These are phyloP conservation scores for Eucera pruinosa DNA, from an alignment of 2,888 invertebrate species.

Conservation along the genomic window DNA sequence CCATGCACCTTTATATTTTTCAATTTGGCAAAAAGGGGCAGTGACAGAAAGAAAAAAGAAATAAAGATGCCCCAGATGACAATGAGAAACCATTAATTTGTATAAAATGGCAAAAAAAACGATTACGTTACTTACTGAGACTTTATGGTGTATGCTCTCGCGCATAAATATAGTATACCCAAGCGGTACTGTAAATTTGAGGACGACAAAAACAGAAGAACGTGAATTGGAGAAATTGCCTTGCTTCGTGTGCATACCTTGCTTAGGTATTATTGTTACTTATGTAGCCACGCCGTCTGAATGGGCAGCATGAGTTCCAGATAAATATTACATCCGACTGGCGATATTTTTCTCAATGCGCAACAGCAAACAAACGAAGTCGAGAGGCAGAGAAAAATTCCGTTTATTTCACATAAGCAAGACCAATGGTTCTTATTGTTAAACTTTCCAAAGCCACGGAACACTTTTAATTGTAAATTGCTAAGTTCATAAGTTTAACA, in stretches of 20 bases:
- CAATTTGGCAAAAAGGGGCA: background rate
- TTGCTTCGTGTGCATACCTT: background rate
- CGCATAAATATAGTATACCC: background rate
- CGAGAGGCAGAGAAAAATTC: too few species aligned
- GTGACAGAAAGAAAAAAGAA: background rate
- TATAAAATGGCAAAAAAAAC: background rate
- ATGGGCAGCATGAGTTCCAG: background rate
- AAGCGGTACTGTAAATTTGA: too few species aligned
- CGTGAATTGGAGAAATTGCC: background rate
- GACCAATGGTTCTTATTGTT: too few species aligned
- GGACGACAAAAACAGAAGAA: background rate
- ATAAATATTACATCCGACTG: background rate
- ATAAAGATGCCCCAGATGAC: background rate
- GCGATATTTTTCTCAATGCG: background rate
- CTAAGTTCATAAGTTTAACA: too few species aligned
- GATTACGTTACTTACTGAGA: background rate
- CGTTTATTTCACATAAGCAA: background rate
- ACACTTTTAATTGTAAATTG: too few species aligned
- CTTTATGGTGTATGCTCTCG: background rate
- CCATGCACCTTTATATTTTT: too few species aligned
- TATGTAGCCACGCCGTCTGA: background rate
- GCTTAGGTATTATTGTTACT: too few species aligned
- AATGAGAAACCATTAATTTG: background rate
- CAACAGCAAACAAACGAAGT: background rate
- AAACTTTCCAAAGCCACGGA: too few species aligned